These are phyloP conservation scores for Perognathus longimembris DNA, from an alignment of 2,113 vertebrate species.

Conservation along the genomic window DNA sequence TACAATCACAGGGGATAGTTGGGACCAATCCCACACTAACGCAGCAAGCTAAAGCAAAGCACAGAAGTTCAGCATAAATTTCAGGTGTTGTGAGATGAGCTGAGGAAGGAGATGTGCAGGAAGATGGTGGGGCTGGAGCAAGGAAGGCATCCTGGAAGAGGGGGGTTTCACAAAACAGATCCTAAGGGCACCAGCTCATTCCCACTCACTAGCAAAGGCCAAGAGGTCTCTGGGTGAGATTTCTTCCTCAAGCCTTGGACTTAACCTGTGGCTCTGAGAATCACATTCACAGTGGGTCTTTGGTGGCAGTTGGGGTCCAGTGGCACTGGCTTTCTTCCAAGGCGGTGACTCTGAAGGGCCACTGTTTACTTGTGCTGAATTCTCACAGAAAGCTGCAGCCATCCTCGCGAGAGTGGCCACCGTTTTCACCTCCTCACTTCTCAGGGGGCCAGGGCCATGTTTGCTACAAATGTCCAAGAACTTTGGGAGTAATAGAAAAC, in stretches of 20 bases:
- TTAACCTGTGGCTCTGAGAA: background rate
- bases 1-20: background rate
- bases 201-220: background rate
- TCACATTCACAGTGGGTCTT: background rate
- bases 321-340: background rate
- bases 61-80: background rate
- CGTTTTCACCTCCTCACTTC: background rate
- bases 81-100: background rate
- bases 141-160: background rate
- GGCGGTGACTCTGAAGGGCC: background rate
- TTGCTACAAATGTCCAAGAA: background rate
- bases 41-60: background rate
- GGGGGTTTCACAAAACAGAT: background rate
- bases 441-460: background rate
- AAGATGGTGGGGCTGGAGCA: background rate
- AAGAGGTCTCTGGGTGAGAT: background rate
- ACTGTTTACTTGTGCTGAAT: background rate
- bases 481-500: background rate
- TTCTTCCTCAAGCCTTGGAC: background rate
- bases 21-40: background rate
- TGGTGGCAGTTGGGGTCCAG: background rate
- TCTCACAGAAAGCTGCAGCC: background rate
- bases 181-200: background rate
- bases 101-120: background rate
- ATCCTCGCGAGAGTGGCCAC: background rate